Evolutionary conservation across 1,140 invertebrate species (phyloP), one percentile per base, ranked within the genome.

Genomic region (Argopecten irradians): DNA sequence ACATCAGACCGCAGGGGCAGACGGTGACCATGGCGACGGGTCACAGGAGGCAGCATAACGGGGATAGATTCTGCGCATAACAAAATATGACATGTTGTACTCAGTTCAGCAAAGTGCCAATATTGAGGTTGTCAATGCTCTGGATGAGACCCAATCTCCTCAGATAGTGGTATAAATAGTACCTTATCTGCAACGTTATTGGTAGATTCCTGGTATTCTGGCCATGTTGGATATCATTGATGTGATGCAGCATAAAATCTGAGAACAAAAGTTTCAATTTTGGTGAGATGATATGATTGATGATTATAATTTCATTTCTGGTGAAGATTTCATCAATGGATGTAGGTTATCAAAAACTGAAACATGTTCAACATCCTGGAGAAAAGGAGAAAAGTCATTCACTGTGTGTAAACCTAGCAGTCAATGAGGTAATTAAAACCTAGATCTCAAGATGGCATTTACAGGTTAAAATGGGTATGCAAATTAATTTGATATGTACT

Each of bases 1-100:
- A 88, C 93, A 93, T 28, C 90, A 93, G 82, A 35, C 86, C 8
- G 92, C 89, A 34, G 86, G 55, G 43, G 41, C 87, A 14, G 92
- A 91, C 28, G 86, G 55, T 43, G 93, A 93, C 13, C 91, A 90
- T 39, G 87, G 88, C 43, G 91, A 91, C 43, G 86, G 36, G 32
- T 9, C 46, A 83, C 89, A 90, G 33, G 89, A 90, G 41, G 89
- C 82, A 9, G 86, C 84, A 55, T 86, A 89, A 55, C 39, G 0
- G 0, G 22, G 83, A 36, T 33, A 34, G 33, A 36, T 84, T 14
- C 8, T 36, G 14, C 13, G 46, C 46, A 11, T 55, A 35, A 83
- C 55, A 71, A 16, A 71, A 71, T 3, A 22, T 11, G 43, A 11
- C 43, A 19, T n/a, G n/a, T 71, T 71, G 55, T 71, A 22, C n/a